Percentiles rank a stretch among this genome's conserved stretches.
These are phyloP conservation scores for Sebastes jordani DNA, from an alignment of 2,797 vertebrate genomes.

Conservation along the genomic window DNA sequence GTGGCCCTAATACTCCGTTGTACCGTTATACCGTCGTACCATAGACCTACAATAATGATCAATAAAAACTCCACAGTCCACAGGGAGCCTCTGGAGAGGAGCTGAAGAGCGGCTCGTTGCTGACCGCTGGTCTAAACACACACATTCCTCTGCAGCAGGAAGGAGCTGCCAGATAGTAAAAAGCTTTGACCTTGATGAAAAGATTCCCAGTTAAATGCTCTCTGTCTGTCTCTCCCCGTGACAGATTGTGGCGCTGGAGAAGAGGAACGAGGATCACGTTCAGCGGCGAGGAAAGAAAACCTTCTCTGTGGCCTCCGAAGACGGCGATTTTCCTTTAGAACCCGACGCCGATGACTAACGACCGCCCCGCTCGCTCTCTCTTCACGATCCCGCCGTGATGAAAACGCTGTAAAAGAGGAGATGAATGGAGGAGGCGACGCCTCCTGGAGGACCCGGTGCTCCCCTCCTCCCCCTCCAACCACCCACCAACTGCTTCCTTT, in stretches of 20 bases:
- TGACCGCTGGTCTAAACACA: too few relatives aligned
- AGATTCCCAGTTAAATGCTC: too few relatives aligned
- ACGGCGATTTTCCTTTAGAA: constrained; percentile 80
- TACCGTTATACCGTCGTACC: too few relatives aligned
- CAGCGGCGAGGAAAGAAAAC: constrained; percentile 89
- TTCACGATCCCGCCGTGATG: constrained; percentile 32
- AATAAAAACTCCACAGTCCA: too few relatives aligned
- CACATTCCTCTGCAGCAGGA: too few relatives aligned
- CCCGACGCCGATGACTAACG: constrained; percentile 72
- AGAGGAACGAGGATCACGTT: constrained; percentile 94
- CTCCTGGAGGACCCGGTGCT: background rate
- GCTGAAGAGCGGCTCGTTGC: rapidly evolving
- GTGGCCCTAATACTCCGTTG: too few relatives aligned
- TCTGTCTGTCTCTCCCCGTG: background rate
- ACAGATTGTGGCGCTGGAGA: constrained; percentile 94
- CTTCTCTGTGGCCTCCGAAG: constrained; percentile 72
- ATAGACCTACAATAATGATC: too few relatives aligned
- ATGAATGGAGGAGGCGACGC: background rate
- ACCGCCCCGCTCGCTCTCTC: background rate
- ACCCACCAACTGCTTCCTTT: constrained; percentile 8
- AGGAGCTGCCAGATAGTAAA: too few relatives aligned
- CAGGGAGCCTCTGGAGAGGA: too few relatives aligned
- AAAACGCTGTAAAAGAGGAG: constrained; percentile 5
- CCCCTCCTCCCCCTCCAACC: background rate
- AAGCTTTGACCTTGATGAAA: too few relatives aligned